Evolutionary conservation across 2,888 invertebrate species (phyloP), one percentile per base, ranked within the genome.

Genomic region (Zygaena filipendulae): DNA sequence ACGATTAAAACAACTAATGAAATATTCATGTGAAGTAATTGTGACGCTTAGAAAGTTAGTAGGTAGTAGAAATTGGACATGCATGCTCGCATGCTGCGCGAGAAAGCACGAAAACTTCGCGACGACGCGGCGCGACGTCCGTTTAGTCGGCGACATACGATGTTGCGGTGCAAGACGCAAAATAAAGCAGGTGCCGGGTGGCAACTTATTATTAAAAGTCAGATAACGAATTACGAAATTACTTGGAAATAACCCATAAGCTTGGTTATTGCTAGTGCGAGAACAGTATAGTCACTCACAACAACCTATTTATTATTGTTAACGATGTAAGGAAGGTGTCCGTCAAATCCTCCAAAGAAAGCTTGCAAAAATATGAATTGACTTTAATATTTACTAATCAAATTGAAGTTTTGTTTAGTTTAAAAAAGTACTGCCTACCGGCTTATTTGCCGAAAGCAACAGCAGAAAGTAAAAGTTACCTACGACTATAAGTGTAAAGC

Each of bases 1-100:
- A n/a, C n/a, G n/a, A n/a, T n/a, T n/a, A n/a, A n/a, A n/a, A n/a
- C n/a, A n/a, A n/a, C n/a, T 16, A 68, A 75, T 74, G 59, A 68
- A 79, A 74, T 74, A 77, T 75, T 75, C 69, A 77, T 77, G 75
- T 59, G 63, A 69, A 64, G 64, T 72, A 75, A 74, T 77, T 71
- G 66, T 70, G 7, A 16, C 75, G 70, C 71, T 70, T 79, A 77
- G 79, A 79, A 79, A 79, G 79, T 79, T 60, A 55, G 62, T 59
- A 56, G 60, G 54, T 59, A 49, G 62, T 53, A 56, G 64, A 71
- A 68, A 71, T 69, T 64, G 60, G 62, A 67, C 69, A 68, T 60
- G 75, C 77, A 75, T 74, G 75, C 69, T 59, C 67, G 70, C 71
- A 70, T 69, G 71, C 62, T 62, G 70, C 68, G 63, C 75, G 68